Evolutionary conservation across 2,797 vertebrate genomes (phyloP), one percentile per base, ranked within the genome.

Genomic region (Synanceia verrucosa): DNA sequence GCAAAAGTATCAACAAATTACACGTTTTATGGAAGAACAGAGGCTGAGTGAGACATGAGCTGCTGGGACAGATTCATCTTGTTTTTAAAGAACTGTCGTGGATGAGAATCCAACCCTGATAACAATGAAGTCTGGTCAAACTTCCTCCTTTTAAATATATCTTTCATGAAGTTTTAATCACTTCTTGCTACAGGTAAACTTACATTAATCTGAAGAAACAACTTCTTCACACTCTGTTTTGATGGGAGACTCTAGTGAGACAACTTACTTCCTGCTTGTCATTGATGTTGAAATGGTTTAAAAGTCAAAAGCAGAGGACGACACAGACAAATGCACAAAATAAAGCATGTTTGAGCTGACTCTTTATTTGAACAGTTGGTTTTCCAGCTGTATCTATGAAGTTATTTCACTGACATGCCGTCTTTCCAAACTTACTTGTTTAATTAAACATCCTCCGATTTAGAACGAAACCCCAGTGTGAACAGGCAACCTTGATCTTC

Each of bases 401-500:
- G 72, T 63, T 19, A 70, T 57, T 66, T 77, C 43, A n/a, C 44
- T 43, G 16, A 75, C 63, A 60, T 39, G 23, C 21, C 16, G 33
- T 76, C 43, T 78, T 65, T 70, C 55, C 43, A 34, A 21, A 48
- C 65, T 75, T 26, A 24, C 33, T 64, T 31, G 51, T 66, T 86
- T 75, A 81, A 82, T 88, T 78, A 79, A 71, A 79, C 68, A 63
- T 18, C 46, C 39, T 48, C 67, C 55, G 53, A 77, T 80, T 86
- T 36, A 62, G 67, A 78, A 65, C 47, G 34, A 55, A 80, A 41
- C 66, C 79, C 83, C 80, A 81, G 56, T 44, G 73, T 82, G 72
- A 80, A 59, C 53, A 67, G 44, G 46, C 66, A 79, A 70, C 83
- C 84, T 86, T 79, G 75, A 86, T 81, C 77, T 80, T 56, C 77